Conservation (phyloP, 1,140 invertebrate genomes). For the Pollicipes pollicipes region DNA sequence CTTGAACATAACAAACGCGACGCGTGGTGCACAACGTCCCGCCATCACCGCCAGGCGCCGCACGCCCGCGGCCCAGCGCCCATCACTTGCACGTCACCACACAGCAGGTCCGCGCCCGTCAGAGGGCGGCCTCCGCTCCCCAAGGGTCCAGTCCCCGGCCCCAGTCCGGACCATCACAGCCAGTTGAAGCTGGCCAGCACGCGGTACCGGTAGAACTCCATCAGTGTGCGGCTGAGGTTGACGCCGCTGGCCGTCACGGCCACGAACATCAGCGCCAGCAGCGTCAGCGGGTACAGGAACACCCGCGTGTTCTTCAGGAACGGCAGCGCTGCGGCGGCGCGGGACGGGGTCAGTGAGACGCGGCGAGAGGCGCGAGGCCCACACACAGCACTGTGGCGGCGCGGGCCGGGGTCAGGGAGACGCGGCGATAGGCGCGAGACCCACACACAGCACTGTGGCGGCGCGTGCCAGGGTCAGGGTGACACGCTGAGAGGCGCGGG, state of each 20-base stretch:
- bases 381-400: background rate
- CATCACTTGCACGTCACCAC: background rate
- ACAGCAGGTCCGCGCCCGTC: background rate
- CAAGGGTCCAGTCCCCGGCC: no score
- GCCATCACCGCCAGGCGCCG: no score
- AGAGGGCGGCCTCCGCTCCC: no score
- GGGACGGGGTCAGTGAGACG: conserved; percentile 13
- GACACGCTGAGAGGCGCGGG: no score
- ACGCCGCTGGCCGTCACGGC: conserved; percentile 43
- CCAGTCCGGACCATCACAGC: no score
- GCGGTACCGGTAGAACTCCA: conserved; percentile 60
- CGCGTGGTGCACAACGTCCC: no score
- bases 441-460: no score
- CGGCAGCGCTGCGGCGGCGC: conserved; percentile 56
- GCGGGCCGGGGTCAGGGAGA: no score
- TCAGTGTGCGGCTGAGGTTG: conserved; percentile 50
- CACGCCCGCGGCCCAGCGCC: no score
- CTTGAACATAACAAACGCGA: no score
- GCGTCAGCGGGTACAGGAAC: conserved; percentile 68
- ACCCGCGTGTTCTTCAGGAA: conserved; percentile 73
- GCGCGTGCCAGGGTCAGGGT: no score
- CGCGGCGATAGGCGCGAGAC: background rate
- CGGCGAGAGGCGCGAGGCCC: background rate
- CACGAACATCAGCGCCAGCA: conserved; percentile 59
- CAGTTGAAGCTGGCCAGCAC: conserved; percentile 26